Conservation (phyloP, 2,888 invertebrate genomes). For the Chironomus tentans region DNA sequence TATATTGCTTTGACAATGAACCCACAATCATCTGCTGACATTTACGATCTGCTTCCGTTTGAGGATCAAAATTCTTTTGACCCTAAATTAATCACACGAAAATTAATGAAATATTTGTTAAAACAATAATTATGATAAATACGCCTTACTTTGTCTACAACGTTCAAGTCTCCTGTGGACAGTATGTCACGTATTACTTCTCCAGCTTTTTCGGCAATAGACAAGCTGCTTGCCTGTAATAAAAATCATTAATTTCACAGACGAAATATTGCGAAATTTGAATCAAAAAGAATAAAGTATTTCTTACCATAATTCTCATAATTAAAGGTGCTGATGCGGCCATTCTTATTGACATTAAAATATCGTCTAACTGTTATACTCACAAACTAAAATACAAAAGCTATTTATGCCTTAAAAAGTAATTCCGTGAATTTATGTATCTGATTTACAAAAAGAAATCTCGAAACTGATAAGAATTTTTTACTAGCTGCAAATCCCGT, state of each 20-base stretch:
- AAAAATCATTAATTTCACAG: neutral
- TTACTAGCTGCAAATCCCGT: neutral
- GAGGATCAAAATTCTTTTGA: constrained; percentile 54
- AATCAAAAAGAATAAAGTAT: neutral
- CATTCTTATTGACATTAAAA: neutral
- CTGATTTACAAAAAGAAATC: no score
- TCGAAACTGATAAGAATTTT: neutral
- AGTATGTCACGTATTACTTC: constrained; percentile 86
- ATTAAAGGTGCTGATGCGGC: neutral
- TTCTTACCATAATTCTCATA: constrained; percentile 22
- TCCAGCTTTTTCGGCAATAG: constrained; percentile 50
- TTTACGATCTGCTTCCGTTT: constrained; percentile 95
- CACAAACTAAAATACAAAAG: no score
- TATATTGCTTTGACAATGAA: constrained; percentile 75
- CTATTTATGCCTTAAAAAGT: no score
- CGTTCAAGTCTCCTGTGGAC: constrained; percentile 79
- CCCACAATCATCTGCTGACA: constrained; percentile 90
- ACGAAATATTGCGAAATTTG: neutral
- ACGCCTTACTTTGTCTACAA: constrained; percentile 65
- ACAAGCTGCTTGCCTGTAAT: constrained; percentile 5
- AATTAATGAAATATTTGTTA: no score
- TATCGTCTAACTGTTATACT: neutral
- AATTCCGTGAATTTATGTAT: no score
- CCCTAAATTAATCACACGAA: neutral
- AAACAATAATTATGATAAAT: no score